Percentiles rank a stretch among this genome's conserved stretches.
Conservation (phyloP, 2,797 vertebrate species). For the Orestias chungarensis region DNA sequence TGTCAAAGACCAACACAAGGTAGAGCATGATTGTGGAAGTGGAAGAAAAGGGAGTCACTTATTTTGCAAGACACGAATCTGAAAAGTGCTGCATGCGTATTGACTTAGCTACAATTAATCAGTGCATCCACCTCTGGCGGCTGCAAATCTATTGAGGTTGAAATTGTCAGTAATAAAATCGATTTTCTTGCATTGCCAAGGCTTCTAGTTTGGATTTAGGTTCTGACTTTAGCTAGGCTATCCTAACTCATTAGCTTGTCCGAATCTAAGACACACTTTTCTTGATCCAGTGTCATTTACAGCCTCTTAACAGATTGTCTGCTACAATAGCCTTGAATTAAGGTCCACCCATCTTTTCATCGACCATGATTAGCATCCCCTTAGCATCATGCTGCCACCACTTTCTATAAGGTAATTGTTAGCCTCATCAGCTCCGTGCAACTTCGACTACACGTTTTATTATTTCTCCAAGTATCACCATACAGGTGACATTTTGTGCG, state of each 20-base stretch:
- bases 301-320: not conserved
- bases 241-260: not conserved
- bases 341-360: not conserved
- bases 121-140: not conserved
- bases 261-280: not conserved
- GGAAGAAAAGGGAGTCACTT: not conserved
- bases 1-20: not conserved
- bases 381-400: not conserved
- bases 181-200: not conserved
- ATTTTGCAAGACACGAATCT: not conserved
- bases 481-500: not conserved
- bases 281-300: not conserved
- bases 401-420: not conserved
- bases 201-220: not conserved
- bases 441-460: not conserved
- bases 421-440: too few species aligned
- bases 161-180: not conserved
- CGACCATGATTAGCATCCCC: not conserved
- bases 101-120: not conserved
- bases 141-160: not conserved
- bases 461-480: not conserved
- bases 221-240: not conserved
- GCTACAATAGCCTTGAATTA: not conserved
- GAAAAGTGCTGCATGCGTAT: not conserved
- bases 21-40: not conserved